phyloP scores from a whole-genome alignment of 2,797 vertebrate genomes.

The Pseudochromis fuscus region DNA sequence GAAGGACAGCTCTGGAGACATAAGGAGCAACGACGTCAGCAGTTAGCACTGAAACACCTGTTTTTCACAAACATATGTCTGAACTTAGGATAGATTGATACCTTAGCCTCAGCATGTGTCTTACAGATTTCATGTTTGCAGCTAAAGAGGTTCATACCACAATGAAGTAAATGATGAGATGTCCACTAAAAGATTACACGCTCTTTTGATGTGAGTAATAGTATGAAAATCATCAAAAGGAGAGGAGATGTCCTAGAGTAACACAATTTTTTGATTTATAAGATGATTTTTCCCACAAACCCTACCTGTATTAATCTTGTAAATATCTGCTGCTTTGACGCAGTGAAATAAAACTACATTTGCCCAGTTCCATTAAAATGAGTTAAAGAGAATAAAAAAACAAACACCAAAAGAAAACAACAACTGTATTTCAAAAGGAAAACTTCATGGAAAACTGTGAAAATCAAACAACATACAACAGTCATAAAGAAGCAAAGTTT shows the following conservation, averaged over 20 bases:
- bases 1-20: constrained; percentile 30
- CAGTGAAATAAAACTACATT: constrained; percentile 11
- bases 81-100: constrained; percentile 29
- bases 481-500: constrained; percentile 50
- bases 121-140: constrained; percentile 38
- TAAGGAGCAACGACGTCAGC: constrained; percentile 19
- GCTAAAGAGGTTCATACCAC: constrained; percentile 25
- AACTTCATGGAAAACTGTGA: too few relatives aligned
- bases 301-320: background rate
- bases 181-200: constrained; percentile 31
- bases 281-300: constrained; percentile 1
- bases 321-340: constrained; percentile 12
- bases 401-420: constrained; percentile 9
- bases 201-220: constrained; percentile 45
- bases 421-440: constrained; percentile 41
- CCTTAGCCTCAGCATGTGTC: constrained; percentile 35
- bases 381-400: constrained; percentile 19
- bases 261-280: constrained; percentile 23
- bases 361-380: background rate
- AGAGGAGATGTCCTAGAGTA: constrained; percentile 10
- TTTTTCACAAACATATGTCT: constrained; percentile 46
- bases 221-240: constrained; percentile 42
- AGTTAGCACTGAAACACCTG: constrained; percentile 40
- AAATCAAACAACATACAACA: too few relatives aligned
- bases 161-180: constrained; percentile 38